Evolutionary conservation across 2,113 vertebrate species (phyloP), one percentile per base, ranked within the genome.

Genomic region (Puntigrus tetrazona): DNA sequence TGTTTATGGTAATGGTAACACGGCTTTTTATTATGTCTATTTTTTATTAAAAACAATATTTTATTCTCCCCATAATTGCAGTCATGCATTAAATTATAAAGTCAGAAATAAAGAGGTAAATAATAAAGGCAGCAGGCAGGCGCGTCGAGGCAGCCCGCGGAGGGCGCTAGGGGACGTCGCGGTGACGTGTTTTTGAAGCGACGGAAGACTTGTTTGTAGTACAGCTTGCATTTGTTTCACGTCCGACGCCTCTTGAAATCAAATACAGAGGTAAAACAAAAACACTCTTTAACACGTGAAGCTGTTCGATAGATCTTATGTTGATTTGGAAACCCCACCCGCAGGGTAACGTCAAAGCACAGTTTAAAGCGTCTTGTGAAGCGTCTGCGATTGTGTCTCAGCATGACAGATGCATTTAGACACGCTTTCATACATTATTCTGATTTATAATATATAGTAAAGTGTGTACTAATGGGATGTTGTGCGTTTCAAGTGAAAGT

Each of bases 141-240:
- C n/a, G n/a, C n/a, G n/a, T n/a, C n/a, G n/a, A 38, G 36, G 36
- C 41, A 8, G 41, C 41, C 41, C 41, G 41, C 41, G 9, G 36
- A 41, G 69, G 41, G 43, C n/a, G 25, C 43, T 50, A 2, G 14
- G 29, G 43, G 25, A 1, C 36, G 3, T 50, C 1, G 25, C 1
- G 9, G 34, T 81, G 45, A 81, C 79, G 79, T 20, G 0, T 34
- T 63, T 47, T 8, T 22, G 45, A 70, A 3, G 79, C 79, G 79
- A 50, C 79, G 45, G 79, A 70, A 55, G 10, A 70, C 7, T 65
- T 11, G 25, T 52, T 52, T 81, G 79, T 70, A 81, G 29, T 55
- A 34, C 41, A 34, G 18, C 29, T 50, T 27, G 78, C 9, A 8
- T 45, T 52, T 27, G 5, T 13, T 9, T 7, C 63, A 38, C 4